Percentiles rank a stretch among this genome's conserved stretches.
Conservation (phyloP, 2,797 vertebrate genomes). For the Tenualosa ilisha region DNA sequence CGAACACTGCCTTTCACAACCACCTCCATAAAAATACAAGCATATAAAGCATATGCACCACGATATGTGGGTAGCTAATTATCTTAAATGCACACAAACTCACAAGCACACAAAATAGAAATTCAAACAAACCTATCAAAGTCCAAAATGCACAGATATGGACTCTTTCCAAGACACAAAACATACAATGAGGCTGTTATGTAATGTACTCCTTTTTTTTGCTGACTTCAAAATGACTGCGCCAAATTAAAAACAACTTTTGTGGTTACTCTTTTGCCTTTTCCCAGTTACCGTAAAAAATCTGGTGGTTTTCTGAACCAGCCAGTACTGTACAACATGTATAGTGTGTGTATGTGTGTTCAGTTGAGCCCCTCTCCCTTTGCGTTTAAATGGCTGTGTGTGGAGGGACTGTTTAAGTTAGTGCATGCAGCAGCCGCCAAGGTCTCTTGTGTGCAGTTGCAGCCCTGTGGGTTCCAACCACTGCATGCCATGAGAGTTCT, state of each 20-base stretch:
- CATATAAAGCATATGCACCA: slow-evolving; percentile 31
- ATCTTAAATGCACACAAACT: slow-evolving; percentile 35
- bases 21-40: slow-evolving; percentile 46
- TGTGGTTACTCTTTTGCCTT: not conserved
- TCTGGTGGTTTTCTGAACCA: not conserved
- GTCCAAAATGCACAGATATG: not conserved
- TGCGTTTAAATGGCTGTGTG: slow-evolving; percentile 1
- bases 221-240: slow-evolving; percentile 20
- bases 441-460: not conserved
- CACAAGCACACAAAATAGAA: slow-evolving; percentile 42
- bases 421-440: not conserved
- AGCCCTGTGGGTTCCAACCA: not conserved
- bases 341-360: not conserved
- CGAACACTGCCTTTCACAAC: slow-evolving; percentile 46
- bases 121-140: slow-evolving; percentile 25
- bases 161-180: not conserved
- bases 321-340: slow-evolving; percentile 1
- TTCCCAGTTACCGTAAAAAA: slow-evolving; percentile 19
- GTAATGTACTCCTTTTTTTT: slow-evolving; percentile 28
- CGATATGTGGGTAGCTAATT: slow-evolving; percentile 49
- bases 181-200: slow-evolving; percentile 33
- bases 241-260: slow-evolving; percentile 18
- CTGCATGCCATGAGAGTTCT: not conserved
- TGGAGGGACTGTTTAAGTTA: not conserved
- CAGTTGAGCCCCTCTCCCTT: not conserved